Conservation (phyloP, 2,888 invertebrate species). For the Heteromurus nitidus region DNA sequence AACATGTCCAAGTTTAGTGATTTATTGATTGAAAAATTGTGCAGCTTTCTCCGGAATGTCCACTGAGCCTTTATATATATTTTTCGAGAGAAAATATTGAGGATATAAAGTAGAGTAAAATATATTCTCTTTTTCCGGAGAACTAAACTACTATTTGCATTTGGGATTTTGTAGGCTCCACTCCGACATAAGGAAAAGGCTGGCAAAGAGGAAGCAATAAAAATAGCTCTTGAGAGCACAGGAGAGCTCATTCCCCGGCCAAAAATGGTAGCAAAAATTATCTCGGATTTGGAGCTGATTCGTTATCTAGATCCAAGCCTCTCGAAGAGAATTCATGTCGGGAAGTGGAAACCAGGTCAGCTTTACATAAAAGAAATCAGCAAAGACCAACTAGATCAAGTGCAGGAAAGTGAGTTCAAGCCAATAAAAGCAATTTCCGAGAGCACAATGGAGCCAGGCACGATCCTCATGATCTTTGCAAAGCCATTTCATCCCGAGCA, state of each 20-base stretch:
- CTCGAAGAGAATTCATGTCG: conserved; percentile 39
- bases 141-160: too few relatives aligned
- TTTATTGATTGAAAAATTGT: too few relatives aligned
- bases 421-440: conserved; percentile 62
- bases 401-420: conserved; percentile 64
- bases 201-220: conserved; percentile 60
- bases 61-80: too few relatives aligned
- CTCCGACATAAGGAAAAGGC: conserved; percentile 40
- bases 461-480: conserved; percentile 52
- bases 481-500: conserved; percentile 66
- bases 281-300: conserved; percentile 60
- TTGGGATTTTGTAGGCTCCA: conserved; percentile 60
- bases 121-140: too few relatives aligned
- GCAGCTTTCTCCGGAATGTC: too few relatives aligned
- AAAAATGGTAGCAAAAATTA: conserved; percentile 63
- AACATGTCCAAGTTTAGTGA: too few relatives aligned
- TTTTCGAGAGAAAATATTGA: too few relatives aligned
- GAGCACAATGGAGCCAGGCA: conserved; percentile 53
- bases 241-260: conserved; percentile 59
- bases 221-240: conserved; percentile 62
- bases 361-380: conserved; percentile 54
- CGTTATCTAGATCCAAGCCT: conserved; percentile 55
- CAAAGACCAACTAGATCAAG: conserved; percentile 58
- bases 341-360: conserved; percentile 65
- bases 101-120: too few relatives aligned